Conservation (phyloP, 2,888 invertebrate species). For the Pachliopta kotzebuea region DNA sequence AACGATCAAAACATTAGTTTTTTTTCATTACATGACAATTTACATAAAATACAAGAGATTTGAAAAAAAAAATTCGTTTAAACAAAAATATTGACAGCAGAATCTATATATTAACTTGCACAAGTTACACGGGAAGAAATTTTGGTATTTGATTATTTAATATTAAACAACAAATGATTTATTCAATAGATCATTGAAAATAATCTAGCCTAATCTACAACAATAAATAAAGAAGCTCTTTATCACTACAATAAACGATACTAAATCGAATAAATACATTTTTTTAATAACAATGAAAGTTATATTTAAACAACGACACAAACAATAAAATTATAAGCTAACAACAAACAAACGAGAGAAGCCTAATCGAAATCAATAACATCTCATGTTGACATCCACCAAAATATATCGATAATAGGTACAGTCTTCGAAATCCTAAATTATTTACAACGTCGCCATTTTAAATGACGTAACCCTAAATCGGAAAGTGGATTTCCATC, state of each 20-base stretch:
- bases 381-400: conserved; percentile 11
- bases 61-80: conserved; percentile 25
- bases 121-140: background rate
- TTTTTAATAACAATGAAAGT: background rate
- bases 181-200: background rate
- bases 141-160: background rate
- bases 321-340: no score
- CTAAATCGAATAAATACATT: background rate
- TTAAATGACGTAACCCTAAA: conserved; percentile 53
- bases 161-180: background rate
- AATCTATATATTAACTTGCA: no score
- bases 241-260: background rate
- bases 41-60: conserved; percentile 26
- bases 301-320: background rate
- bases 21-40: background rate
- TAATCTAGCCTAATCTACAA: background rate
- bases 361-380: conserved; percentile 37
- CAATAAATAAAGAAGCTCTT: conserved; percentile 32
- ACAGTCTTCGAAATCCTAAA: conserved; percentile 77
- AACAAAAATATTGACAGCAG: background rate
- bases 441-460: conserved; percentile 70
- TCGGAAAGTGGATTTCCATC: conserved; percentile 33
- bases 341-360: background rate
- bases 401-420: conserved; percentile 37
- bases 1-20: conserved; percentile 39